Evolutionary conservation across 2,113 vertebrate species (phyloP).

Genomic region (Zapornia atra): DNA sequence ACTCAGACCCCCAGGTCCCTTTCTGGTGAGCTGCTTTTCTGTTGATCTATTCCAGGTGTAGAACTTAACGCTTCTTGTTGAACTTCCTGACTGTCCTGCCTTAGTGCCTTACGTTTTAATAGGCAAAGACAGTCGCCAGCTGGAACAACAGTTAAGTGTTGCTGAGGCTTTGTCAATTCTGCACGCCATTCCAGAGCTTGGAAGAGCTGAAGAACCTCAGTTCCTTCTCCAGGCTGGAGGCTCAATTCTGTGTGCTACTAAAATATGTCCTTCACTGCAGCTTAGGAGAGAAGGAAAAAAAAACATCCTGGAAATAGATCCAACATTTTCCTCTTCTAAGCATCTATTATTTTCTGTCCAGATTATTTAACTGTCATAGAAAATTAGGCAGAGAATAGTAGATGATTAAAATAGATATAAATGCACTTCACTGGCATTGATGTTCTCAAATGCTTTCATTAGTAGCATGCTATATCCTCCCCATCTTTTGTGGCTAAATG

Average conservation of each 20-base stretch:
- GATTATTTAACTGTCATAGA: constrained; percentile 7
- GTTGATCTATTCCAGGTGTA: not conserved
- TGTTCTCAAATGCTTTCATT: constrained; percentile 24
- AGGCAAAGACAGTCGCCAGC: not conserved
- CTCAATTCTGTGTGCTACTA: not conserved
- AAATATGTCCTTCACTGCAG: not conserved
- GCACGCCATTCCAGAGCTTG: accelerated
- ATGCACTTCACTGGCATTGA: not conserved
- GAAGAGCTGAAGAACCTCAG: not conserved
- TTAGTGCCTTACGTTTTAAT: not conserved
- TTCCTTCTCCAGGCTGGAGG: not conserved
- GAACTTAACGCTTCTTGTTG: not conserved
- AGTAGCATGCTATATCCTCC: not conserved
- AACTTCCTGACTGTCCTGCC: not conserved
- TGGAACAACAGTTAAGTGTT: not conserved
- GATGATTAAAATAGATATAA: constrained; percentile 13
- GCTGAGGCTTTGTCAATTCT: not conserved
- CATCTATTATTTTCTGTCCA: constrained; percentile 2
- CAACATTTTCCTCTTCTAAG: not conserved
- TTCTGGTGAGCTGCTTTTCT: not conserved
- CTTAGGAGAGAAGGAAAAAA: not conserved
- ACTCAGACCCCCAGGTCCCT: not conserved
- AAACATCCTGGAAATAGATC: not conserved
- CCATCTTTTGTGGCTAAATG: constrained; percentile 22
- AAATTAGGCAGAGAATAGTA: not conserved